Evolutionary conservation across 2,113 vertebrate species (phyloP).

Genomic region (Choloepus hoffmanni): DNA sequence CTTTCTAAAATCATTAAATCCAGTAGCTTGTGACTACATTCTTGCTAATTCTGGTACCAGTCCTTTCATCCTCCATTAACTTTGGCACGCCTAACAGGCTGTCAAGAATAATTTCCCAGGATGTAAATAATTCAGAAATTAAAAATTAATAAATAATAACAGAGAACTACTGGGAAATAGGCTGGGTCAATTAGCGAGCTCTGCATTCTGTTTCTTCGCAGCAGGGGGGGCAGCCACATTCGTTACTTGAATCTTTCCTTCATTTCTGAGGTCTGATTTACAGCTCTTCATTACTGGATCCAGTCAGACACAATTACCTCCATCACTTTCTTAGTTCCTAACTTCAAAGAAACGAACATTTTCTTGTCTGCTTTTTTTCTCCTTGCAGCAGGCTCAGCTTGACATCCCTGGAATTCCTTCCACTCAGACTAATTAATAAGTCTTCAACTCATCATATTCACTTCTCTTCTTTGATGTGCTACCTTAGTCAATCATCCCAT

Average conservation of each 20-base stretch:
- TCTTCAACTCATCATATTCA: constrained; percentile 92
- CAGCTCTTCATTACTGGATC: constrained; percentile 94
- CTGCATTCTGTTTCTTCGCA: constrained; percentile 92
- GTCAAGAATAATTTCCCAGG: constrained; percentile 92
- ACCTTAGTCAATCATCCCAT: constrained; percentile 92
- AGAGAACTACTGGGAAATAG: constrained; percentile 93
- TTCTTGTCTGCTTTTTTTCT: constrained; percentile 90
- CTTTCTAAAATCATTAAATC: constrained; percentile 92
- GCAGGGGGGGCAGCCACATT: constrained; percentile 89
- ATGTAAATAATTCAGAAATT: constrained; percentile 98
- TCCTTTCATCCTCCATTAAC: constrained; percentile 94
- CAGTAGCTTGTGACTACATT: constrained; percentile 89
- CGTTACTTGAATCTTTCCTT: constrained; percentile 90
- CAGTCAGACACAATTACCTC: constrained; percentile 97
- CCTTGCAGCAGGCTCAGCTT: constrained; percentile 91
- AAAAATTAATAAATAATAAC: constrained; percentile 99
- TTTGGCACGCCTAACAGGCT: constrained; percentile 90
- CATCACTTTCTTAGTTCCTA: constrained; percentile 89
- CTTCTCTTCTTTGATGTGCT: constrained; percentile 93
- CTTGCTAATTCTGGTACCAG: constrained; percentile 88
- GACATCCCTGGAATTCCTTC: constrained; percentile 92
- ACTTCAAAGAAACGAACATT: constrained; percentile 96
- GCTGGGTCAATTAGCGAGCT: constrained; percentile 95
- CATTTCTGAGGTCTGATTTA: constrained; percentile 90
- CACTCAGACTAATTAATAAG: constrained; percentile 93